phyloP scores from a whole-genome alignment of 2,888 invertebrate genomes.

The Escarpia spicata region DNA sequence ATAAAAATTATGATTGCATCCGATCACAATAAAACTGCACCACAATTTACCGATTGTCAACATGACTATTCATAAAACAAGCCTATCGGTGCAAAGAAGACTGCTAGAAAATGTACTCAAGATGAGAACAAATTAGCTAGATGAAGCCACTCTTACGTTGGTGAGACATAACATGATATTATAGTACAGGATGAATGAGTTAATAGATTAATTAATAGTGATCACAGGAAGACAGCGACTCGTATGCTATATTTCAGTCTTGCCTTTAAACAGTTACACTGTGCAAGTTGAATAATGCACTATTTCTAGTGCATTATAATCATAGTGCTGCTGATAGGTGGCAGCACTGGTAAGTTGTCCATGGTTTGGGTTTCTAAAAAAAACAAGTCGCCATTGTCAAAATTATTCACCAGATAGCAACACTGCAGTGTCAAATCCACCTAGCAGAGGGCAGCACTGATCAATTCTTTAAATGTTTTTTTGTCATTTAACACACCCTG shows the following conservation, averaged over 20 bases:
- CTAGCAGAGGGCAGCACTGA: not conserved
- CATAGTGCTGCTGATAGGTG: not conserved
- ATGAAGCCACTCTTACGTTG: not conserved
- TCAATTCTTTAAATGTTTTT: not conserved
- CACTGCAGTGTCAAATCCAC: not conserved
- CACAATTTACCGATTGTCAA: not conserved
- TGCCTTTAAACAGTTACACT: not conserved
- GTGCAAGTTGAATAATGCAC: not conserved
- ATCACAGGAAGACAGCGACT: not conserved
- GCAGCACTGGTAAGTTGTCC: not conserved
- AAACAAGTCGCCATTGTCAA: no score
- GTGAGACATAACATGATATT: not conserved
- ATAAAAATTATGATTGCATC: not conserved
- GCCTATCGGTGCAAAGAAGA: not conserved
- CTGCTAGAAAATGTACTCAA: not conserved
- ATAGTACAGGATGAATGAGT: not conserved
- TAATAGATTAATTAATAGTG: not conserved
- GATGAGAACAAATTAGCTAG: not conserved
- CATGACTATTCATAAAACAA: not conserved
- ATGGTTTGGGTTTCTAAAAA: no score
- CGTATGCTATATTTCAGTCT: not conserved
- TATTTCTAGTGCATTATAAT: not conserved
- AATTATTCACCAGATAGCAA: no score
- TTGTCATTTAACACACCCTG: not conserved
- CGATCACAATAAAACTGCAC: not conserved